Conservation (phyloP, 2,113 vertebrate genomes). For the Scytalopus superciliaris region DNA sequence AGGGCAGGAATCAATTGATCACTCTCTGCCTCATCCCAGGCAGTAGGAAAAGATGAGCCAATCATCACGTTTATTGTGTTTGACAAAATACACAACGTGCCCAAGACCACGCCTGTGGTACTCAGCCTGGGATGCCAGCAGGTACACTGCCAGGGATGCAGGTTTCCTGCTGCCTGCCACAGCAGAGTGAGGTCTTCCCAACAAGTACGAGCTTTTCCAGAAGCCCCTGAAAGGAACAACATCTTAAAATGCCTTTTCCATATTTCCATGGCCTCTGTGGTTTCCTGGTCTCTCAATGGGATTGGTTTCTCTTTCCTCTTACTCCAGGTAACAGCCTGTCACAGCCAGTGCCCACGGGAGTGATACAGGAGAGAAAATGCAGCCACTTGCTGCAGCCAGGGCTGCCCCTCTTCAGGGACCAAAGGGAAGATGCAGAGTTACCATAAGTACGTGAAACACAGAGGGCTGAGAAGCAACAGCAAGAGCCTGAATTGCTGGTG, state of each 20-base stretch:
- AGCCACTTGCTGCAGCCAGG: accelerated
- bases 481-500: accelerated
- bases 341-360: background rate
- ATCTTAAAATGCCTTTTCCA: background rate
- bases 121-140: accelerated
- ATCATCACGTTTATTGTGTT: accelerated
- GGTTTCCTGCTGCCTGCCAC: background rate
- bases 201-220: background rate
- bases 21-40: background rate
- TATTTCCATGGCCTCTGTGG: background rate
- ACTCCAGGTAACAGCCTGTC: background rate
- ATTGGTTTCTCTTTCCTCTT: background rate
- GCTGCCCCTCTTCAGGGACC: background rate
- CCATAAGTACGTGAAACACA: accelerated
- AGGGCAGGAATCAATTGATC: background rate
- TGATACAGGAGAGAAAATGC: background rate
- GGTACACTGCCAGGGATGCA: accelerated
- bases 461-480: background rate
- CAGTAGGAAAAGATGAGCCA: background rate
- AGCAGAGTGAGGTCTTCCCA: background rate
- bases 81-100: background rate
- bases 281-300: background rate
- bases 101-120: background rate
- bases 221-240: background rate
- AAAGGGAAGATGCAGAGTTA: background rate